phyloP scores from a whole-genome alignment of 2,113 vertebrate species.

The Leucopsar rothschildi region DNA sequence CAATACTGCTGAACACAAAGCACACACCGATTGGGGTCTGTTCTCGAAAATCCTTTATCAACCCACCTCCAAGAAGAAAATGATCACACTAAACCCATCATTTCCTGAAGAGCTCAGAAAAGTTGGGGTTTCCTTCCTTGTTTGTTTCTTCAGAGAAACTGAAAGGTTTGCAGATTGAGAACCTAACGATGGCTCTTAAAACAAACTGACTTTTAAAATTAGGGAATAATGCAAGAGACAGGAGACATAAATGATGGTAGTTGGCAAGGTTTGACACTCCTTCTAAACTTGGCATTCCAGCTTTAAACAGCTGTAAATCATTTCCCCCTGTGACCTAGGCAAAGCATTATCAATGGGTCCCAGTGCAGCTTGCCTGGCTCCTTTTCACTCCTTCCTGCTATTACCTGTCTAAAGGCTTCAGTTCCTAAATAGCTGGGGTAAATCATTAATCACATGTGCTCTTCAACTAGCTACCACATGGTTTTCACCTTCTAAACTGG shows the following conservation, averaged over 20 bases:
- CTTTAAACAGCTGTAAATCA: background rate
- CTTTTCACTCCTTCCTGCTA: background rate
- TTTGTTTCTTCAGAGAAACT: background rate
- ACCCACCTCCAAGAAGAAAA: background rate
- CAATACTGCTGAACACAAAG: background rate
- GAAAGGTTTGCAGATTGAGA: constrained; percentile 14
- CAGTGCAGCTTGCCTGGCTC: background rate
- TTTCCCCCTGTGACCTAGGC: background rate
- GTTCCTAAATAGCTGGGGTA: background rate
- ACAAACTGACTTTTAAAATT: background rate
- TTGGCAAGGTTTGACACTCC: background rate
- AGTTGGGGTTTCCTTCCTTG: background rate
- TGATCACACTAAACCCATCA: background rate
- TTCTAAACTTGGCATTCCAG: background rate
- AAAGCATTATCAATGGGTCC: background rate
- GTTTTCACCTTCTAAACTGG: background rate
- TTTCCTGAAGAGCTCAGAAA: background rate
- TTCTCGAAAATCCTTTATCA: background rate
- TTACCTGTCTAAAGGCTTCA: background rate
- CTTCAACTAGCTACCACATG: background rate
- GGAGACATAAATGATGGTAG: background rate
- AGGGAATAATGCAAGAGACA: background rate
- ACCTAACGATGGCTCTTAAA: background rate
- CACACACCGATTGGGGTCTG: background rate
- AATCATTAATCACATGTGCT: background rate